Conservation (phyloP, 64 coral and sea anemone genomes). For the Montipora cactus region DNA sequence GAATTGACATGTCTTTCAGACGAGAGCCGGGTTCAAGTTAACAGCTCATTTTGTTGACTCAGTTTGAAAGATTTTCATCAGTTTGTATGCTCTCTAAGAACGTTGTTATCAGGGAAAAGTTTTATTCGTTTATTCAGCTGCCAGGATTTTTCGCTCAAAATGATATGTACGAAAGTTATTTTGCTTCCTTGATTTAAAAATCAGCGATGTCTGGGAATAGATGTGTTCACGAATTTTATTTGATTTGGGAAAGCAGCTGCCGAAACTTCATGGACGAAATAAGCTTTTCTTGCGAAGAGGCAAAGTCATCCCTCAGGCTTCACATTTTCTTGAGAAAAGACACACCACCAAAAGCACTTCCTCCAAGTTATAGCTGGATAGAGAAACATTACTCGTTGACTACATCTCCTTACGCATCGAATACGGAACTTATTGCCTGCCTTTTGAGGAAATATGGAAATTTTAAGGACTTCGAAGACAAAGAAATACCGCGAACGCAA, state of each 20-base stretch:
- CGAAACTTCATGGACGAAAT: conserved; percentile 93
- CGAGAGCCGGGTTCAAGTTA: neutral
- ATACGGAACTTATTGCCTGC: conserved; percentile 62
- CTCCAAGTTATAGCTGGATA: conserved; percentile 75
- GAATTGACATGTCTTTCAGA: neutral
- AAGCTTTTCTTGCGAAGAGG: conserved; percentile 55
- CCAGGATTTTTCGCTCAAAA: too few relatives aligned
- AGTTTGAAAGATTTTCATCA: neutral
- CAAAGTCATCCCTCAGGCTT: conserved; percentile 69
- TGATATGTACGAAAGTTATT: neutral
- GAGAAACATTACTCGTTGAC: conserved; percentile 79
- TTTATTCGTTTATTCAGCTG: neutral
- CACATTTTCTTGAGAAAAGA: conserved; percentile 92
- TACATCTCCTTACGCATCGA: conserved; percentile 91
- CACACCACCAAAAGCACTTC: conserved; percentile 85
- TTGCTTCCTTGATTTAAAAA: neutral
- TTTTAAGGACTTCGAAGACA: neutral
- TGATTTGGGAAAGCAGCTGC: conserved; percentile 97
- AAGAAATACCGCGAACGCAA: neutral
- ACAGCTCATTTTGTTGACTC: neutral
- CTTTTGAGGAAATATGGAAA: conserved; percentile 63
- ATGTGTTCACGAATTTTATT: conserved; percentile 72
- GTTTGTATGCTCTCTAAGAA: neutral
- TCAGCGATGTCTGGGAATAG: neutral
- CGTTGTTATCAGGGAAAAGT: neutral